Evolutionary conservation across 2,113 vertebrate genomes (phyloP).

Genomic region (Verasper variegatus): DNA sequence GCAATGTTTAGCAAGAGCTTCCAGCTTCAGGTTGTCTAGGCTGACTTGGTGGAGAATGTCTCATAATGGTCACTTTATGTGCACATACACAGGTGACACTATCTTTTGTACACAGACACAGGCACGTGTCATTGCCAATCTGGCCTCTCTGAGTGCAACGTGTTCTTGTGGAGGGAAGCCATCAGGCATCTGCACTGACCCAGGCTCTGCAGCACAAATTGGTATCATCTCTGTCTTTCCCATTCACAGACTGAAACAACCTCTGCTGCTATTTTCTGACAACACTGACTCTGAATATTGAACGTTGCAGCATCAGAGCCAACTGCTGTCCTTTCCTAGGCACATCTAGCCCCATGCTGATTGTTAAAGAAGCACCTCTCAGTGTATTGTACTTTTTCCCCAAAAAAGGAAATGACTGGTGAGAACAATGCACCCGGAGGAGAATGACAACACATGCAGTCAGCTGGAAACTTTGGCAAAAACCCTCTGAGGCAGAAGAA

Average conservation of each 20-base stretch:
- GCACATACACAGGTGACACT: conserved; percentile 49
- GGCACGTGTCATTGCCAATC: conserved; percentile 40
- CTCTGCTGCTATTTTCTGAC: conserved; percentile 2
- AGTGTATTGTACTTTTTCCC: not conserved
- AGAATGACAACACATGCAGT: conserved; percentile 10
- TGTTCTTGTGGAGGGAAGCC: conserved; percentile 36
- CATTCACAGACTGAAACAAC: conserved; percentile 3
- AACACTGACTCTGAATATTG: not conserved
- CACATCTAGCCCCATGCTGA: not conserved
- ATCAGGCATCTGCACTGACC: conserved; percentile 26
- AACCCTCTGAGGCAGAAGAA: not conserved
- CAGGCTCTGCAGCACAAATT: conserved; percentile 18
- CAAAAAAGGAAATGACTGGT: conserved; percentile 18
- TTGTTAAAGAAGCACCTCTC: not conserved
- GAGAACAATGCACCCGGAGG: conserved; percentile 9
- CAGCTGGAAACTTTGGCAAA: conserved; percentile 11
- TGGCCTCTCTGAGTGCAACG: conserved; percentile 22
- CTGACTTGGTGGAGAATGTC: conserved; percentile 19
- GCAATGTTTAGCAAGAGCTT: too few species aligned
- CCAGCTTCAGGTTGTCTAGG: not conserved
- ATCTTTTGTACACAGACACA: conserved; percentile 64
- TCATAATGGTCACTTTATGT: conserved; percentile 63
- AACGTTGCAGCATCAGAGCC: not conserved
- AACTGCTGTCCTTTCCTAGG: conserved; percentile 2
- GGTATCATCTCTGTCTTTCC: conserved; percentile 21